phyloP scores from a whole-genome alignment of 2,888 invertebrate genomes.

The Andrena fulva region DNA sequence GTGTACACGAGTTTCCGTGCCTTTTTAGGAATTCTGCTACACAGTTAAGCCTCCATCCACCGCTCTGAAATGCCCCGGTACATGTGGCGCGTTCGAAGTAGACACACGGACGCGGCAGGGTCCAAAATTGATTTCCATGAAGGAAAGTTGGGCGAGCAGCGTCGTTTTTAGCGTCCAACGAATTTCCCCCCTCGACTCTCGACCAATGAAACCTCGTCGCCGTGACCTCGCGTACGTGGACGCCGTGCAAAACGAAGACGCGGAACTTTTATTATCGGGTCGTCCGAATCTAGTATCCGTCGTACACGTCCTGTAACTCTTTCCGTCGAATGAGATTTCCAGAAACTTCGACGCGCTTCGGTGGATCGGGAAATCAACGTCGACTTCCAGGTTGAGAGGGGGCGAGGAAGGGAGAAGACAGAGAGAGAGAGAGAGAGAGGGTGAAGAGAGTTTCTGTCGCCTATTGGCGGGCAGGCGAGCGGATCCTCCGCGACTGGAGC shows the following conservation, averaged over 20 bases:
- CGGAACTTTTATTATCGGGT: slow-evolving; percentile 44
- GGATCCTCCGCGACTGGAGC: too few species aligned
- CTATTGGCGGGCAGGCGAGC: not conserved
- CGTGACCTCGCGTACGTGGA: slow-evolving; percentile 18
- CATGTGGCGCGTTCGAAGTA: not conserved
- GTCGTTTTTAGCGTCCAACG: slow-evolving; percentile 22
- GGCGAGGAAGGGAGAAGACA: not conserved
- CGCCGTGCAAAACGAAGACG: slow-evolving; percentile 28
- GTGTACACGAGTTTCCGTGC: not conserved
- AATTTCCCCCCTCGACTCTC: slow-evolving; percentile 23
- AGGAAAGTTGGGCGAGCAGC: slow-evolving; percentile 27
- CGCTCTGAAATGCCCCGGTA: not conserved
- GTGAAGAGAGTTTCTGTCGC: slow-evolving; percentile 8
- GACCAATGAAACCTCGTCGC: slow-evolving; percentile 22
- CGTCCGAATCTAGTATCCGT: slow-evolving; percentile 12
- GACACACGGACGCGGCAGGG: not conserved
- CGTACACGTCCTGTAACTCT: slow-evolving; percentile 33
- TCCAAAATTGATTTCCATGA: slow-evolving; percentile 51
- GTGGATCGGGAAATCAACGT: slow-evolving; percentile 32
- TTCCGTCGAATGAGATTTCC: slow-evolving; percentile 38
- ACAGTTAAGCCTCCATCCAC: not conserved
- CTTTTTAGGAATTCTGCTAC: not conserved
- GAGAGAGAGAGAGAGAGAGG: not conserved
- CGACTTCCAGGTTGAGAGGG: not conserved
- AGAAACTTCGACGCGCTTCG: slow-evolving; percentile 43